Conservation (phyloP, 2,888 invertebrate species). For the Pandemis corylana region DNA sequence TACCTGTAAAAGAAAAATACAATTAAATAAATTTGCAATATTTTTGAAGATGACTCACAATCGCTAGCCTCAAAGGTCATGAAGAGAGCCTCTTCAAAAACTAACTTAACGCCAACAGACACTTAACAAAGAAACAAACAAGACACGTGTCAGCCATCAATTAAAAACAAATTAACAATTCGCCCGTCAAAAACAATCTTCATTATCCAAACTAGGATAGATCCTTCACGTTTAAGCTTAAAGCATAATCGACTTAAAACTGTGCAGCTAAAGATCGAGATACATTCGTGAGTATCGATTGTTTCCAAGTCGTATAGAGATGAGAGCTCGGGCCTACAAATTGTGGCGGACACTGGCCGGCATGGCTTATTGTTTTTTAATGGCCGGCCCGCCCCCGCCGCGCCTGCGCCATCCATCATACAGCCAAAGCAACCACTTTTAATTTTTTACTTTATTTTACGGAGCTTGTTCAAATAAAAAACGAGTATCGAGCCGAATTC, state of each 20-base stretch:
- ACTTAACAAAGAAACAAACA: constrained; percentile 44
- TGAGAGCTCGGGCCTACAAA: constrained; percentile 70
- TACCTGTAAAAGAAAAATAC: constrained; percentile 31
- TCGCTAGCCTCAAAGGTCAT: background rate
- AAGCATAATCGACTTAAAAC: constrained; percentile 10
- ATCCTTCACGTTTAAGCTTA: constrained; percentile 20
- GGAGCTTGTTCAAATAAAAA: constrained; percentile 67
- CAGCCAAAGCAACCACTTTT: constrained; percentile 52
- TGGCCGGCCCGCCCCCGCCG: constrained; percentile 72
- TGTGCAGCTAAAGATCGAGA: constrained; percentile 41
- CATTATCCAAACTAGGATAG: constrained; percentile 54
- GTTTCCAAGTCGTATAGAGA: constrained; percentile 63
- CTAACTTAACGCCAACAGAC: background rate
- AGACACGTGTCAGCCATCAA: constrained; percentile 64
- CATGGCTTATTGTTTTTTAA: constrained; percentile 83
- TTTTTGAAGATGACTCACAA: background rate
- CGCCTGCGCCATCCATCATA: constrained; percentile 76
- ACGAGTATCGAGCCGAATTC: constrained; percentile 59
- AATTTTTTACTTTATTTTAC: constrained; percentile 54
- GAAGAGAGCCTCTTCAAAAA: background rate
- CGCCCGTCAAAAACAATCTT: constrained; percentile 63
- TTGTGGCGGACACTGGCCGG: constrained; percentile 75
- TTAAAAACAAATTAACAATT: constrained; percentile 75
- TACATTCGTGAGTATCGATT: constrained; percentile 36
- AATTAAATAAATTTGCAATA: background rate